Evolutionary conservation across 2,113 vertebrate species (phyloP).

Genomic region (Myotis davidii): DNA sequence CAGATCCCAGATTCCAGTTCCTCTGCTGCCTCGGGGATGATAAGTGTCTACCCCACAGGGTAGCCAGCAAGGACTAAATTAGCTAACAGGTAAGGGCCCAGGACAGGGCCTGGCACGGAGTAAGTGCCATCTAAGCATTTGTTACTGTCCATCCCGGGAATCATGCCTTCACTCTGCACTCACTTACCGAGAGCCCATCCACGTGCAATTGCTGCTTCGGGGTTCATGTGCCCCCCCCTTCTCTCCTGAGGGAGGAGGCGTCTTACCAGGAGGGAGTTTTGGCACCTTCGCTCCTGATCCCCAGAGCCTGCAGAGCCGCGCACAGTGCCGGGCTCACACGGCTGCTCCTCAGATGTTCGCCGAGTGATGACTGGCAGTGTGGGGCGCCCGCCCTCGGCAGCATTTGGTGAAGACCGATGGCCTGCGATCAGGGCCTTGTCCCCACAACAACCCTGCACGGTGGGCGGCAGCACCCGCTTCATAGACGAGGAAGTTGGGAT

Average conservation of each 20-base stretch:
- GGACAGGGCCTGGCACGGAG: neutral
- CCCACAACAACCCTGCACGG: neutral
- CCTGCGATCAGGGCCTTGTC: neutral
- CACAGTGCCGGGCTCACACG: neutral
- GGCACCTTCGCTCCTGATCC: neutral
- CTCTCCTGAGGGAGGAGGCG: neutral
- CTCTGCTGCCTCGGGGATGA: neutral
- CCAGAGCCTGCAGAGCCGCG: no score
- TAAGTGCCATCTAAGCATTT: neutral
- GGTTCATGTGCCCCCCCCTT: neutral
- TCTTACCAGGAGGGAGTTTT: neutral
- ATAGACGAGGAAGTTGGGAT: neutral
- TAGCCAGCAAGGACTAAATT: neutral
- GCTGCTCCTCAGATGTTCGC: neutral
- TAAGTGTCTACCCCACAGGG: neutral
- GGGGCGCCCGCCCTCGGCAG: neutral
- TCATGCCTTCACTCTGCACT: neutral
- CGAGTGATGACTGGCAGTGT: neutral
- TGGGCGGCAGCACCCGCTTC: neutral
- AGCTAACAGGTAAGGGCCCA: neutral
- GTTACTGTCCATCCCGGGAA: neutral
- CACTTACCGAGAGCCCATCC: neutral
- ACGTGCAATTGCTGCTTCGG: neutral
- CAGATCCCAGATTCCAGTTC: neutral
- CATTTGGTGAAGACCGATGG: neutral